Base-by-base conservation (phyloP, 2,888 invertebrate genomes). In the Latheticus oryzae region DNA sequence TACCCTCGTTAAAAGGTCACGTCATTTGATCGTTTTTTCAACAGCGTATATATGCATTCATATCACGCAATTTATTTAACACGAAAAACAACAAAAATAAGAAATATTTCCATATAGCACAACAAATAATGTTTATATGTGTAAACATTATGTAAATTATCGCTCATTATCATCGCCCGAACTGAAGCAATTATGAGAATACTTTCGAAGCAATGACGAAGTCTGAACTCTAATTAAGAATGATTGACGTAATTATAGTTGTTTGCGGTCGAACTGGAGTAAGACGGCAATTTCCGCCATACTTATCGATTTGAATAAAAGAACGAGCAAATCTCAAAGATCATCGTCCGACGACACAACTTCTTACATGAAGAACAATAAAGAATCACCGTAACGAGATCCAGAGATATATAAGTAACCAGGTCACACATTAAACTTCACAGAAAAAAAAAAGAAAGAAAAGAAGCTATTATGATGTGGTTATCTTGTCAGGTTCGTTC, bases 401-500 rank as follows among this genome's bases (percentile, higher is more conserved):
- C 28, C 45, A 38, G 35, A 53, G 50, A 60, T 42, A 59, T 63
- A 40, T 57, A 47, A 61, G 55, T 64, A 66, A 66, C 61, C 62
- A 55, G 67, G 63, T 63, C 67, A 61, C 59, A 62, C 57, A 52
- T 59, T 51, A 62, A 62, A 42, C 33, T 37, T 24, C 21, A 28
- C 11, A 33, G 24, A 38, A 28, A 4, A 50, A 15, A 15, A 9
- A 37, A 42, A 37, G 24, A 42, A 26, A n/a, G 9, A 33, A 38
- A 33, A 28, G 35, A 26, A 4, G 8, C 37, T 28, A 55, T 43
- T 57, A 43, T 24, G 32, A 47, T 52, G 37, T 53, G 56, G 55
- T 58, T 61, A 61, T 61, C 61, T 55, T 28, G 50, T 58, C 56
- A 57, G 51, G 60, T 64, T 42, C 60, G 66, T 64, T 67, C 65